Percentiles rank a stretch among this genome's conserved stretches.
phyloP scores from a whole-genome alignment of 2,888 invertebrate genomes.

The Drosophila cyrtoloma region DNA sequence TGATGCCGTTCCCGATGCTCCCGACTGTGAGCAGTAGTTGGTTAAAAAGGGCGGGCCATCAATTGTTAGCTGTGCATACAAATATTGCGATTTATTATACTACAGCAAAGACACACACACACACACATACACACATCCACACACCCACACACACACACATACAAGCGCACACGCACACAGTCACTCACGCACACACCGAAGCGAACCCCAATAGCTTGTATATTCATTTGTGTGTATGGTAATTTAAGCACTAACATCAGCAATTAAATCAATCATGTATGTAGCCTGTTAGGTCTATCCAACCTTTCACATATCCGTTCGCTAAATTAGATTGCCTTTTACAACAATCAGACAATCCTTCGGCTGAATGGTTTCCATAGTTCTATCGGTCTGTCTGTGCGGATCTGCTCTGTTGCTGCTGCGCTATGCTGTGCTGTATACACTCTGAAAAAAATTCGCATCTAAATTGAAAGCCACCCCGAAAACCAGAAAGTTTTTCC shows the following conservation, averaged over 20 bases:
- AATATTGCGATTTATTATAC: not conserved
- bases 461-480: not conserved
- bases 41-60: not conserved
- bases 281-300: not conserved
- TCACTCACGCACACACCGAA: slow-evolving; percentile 7
- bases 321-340: not conserved
- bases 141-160: not conserved
- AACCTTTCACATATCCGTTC: not conserved
- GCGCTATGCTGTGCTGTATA: not conserved
- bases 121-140: not conserved
- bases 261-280: not conserved
- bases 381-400: slow-evolving; percentile 1
- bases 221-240: not conserved
- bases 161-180: slow-evolving; percentile 6
- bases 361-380: not conserved
- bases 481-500: not conserved
- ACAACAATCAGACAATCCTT: slow-evolving; percentile 3
- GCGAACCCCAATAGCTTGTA: not conserved
- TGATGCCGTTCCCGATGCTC: slow-evolving; percentile 34
- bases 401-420: slow-evolving; percentile 7
- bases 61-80: slow-evolving; percentile 1
- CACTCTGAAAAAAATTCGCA: not conserved
- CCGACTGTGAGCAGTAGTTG: slow-evolving; percentile 48
- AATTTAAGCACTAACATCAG: not conserved
- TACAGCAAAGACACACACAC: slow-evolving; percentile 3